Base-by-base conservation (phyloP, 2,888 invertebrate genomes). In the Orchesella flavescens region DNA sequence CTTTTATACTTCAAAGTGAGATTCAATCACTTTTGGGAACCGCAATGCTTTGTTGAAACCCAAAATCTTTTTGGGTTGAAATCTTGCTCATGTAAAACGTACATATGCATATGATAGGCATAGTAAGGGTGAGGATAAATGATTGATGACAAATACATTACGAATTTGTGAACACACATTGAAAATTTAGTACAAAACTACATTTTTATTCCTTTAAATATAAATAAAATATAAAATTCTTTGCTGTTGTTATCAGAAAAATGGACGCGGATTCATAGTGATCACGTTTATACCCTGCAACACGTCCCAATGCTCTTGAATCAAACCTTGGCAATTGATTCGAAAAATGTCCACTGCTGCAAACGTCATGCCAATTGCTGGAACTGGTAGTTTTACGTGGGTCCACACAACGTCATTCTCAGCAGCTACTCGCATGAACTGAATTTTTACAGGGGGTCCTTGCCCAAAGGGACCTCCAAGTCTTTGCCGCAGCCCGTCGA, bases 301-400 rank as follows among this genome's bases (percentile, higher is more conserved):
- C 5, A 82, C 86, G 72, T 86, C 86, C 86, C 86, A 86, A 71
- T 86, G 84, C 65, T 86, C 86, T 44, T 68, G 57, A 44, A 86
- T 79, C 17, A 66, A 9, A 19, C 80, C 84, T 0, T 59, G 74
- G 65, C 86, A 86, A 61, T 79, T 61, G 15, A 86, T 75, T 23
- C 84, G 49, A 57, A 86, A 86, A 17, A 86, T 84, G 49, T 86
- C 86, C 0, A 82, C 78, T 9, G 72, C 76, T 4, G 86, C 86
- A 46, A 59, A 86, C 1, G 69, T 71, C 9, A 49, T 59, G n/a
- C 78, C 79, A 10, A 78, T 13, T 9, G 73, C 65, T 0, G 69
- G 65, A 17, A 79, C 53, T 0, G 65, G 68, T 34, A 82, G 17
- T 9, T 75, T 59, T 4, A 23, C 23, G 34, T 84, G 84, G 1